A percentile compares a stretch with the other conserved stretches of the same genome.
These are phyloP conservation scores for Pygocentrus nattereri DNA, from an alignment of 2,797 vertebrate species.

Conservation along the genomic window DNA sequence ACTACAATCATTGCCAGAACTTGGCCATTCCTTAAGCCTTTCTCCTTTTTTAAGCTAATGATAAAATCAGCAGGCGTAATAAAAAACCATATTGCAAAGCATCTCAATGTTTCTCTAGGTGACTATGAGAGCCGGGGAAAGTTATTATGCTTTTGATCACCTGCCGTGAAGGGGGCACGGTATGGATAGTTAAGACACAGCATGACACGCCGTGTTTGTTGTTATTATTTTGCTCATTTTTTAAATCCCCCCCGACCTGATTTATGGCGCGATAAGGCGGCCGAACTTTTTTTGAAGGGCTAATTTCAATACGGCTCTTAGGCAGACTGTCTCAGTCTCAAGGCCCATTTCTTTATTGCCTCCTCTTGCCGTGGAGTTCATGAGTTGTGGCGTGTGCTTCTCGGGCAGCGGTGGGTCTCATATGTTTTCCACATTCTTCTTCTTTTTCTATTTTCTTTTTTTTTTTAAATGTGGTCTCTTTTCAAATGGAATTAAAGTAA, in stretches of 20 bases:
- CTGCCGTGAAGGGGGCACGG: conserved; percentile 80
- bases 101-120: conserved; percentile 84
- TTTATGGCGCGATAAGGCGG: conserved; percentile 79
- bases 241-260: conserved; percentile 77
- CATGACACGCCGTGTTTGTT: conserved; percentile 84
- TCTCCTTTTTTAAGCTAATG: conserved; percentile 73
- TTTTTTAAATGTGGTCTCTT: conserved; percentile 40
- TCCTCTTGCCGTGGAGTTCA: conserved; percentile 45
- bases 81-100: conserved; percentile 83
- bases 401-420: conserved; percentile 28
- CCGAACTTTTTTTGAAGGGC: conserved; percentile 62
- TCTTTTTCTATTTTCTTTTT: conserved; percentile 44
- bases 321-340: conserved; percentile 56
- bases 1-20: conserved; percentile 68
- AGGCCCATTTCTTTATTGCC: conserved; percentile 47
- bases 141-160: conserved; percentile 87
- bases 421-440: conserved; percentile 48
- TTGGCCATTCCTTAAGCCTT: conserved; percentile 69
- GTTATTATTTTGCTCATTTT: conserved; percentile 75
- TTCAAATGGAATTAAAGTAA: conserved; percentile 59
- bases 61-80: conserved; percentile 82
- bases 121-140: conserved; percentile 81
- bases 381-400: conserved; percentile 45
- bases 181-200: conserved; percentile 82
- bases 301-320: conserved; percentile 73